Conservation (phyloP, 2,888 invertebrate species). For the Lysandra coridon region DNA sequence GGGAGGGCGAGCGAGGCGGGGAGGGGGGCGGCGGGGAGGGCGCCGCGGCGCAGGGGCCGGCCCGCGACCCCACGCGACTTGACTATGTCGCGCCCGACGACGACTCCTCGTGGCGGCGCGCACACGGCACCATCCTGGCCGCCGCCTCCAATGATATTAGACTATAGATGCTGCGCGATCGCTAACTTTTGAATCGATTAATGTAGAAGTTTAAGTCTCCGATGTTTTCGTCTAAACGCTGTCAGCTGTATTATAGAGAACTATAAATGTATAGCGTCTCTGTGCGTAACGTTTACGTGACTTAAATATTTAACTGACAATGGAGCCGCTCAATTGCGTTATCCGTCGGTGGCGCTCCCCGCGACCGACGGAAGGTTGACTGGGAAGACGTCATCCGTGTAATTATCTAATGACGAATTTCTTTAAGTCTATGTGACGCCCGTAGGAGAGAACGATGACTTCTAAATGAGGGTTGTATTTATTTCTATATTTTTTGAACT, state of each 20-base stretch:
- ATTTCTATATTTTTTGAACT: slow-evolving; percentile 67
- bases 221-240: not conserved
- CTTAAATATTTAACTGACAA: slow-evolving; percentile 28
- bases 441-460: slow-evolving; percentile 44
- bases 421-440: slow-evolving; percentile 34
- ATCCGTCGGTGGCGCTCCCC: not conserved
- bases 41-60: slow-evolving; percentile 31
- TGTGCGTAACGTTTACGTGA: slow-evolving; percentile 4
- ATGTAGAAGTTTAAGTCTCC: slow-evolving; percentile 29
- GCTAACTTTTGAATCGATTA: slow-evolving; percentile 2
- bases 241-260: slow-evolving; percentile 11
- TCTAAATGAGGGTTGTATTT: slow-evolving; percentile 57
- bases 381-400: not conserved
- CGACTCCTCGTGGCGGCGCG: slow-evolving; percentile 44
- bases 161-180: slow-evolving; percentile 48
- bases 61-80: not conserved
- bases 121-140: slow-evolving; percentile 51
- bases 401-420: slow-evolving; percentile 20
- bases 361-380: not conserved
- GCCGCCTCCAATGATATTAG: slow-evolving; percentile 63
- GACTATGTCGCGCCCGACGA: slow-evolving; percentile 37
- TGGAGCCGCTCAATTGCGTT: not conserved
- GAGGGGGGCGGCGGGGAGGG: slow-evolving; percentile 41
- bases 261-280: slow-evolving; percentile 14
- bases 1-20: slow-evolving; percentile 39